Evolutionary conservation across 2,113 vertebrate genomes (phyloP).

Genomic region (Oreochromis aureus): DNA sequence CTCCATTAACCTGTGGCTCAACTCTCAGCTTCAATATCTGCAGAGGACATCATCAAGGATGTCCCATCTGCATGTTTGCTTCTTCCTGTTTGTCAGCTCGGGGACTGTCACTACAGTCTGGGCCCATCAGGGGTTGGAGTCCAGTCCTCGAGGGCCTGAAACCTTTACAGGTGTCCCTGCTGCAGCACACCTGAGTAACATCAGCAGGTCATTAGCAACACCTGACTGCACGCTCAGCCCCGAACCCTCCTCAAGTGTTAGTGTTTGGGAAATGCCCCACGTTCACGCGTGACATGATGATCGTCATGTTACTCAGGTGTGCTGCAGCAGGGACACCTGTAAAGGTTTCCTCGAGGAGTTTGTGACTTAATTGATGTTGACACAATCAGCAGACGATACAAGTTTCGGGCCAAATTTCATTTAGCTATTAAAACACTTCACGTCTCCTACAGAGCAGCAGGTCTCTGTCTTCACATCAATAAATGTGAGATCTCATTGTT

Average conservation of each 20-base stretch:
- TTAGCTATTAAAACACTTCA: not conserved
- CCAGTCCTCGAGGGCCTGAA: no score
- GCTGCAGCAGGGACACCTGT: not conserved
- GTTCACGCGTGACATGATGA: not conserved
- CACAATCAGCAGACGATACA: not conserved
- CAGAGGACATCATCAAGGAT: not conserved
- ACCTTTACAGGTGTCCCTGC: no score
- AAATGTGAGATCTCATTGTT: not conserved
- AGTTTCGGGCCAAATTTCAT: not conserved
- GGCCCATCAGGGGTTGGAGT: no score
- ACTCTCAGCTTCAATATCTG: not conserved
- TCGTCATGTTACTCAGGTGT: rapidly evolving
- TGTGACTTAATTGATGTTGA: not conserved
- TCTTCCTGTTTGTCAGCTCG: not conserved
- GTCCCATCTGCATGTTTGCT: not conserved
- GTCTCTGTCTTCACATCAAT: not conserved
- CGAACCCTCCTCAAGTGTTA: not conserved
- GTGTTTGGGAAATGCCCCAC: no score
- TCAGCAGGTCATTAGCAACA: not conserved
- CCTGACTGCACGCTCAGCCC: not conserved
- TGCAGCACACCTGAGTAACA: not conserved
- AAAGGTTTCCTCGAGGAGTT: not conserved
- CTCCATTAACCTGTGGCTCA: not conserved
- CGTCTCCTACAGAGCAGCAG: not conserved
- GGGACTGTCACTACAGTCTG: no score